These are phyloP conservation scores for Glaucidium brasilianum DNA, from an alignment of 2,113 vertebrate genomes.

Conservation along the genomic window DNA sequence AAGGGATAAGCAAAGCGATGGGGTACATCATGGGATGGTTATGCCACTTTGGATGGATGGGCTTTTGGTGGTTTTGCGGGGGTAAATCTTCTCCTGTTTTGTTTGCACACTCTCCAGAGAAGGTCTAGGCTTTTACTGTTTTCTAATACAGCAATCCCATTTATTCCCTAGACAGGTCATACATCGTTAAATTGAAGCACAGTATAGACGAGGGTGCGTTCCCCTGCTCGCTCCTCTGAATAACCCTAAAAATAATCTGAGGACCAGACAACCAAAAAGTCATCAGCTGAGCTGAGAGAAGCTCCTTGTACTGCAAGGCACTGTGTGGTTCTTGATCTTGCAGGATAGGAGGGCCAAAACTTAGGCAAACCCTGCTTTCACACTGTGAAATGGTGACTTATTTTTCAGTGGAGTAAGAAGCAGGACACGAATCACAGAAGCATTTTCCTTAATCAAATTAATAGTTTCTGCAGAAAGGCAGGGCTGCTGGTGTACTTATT, in stretches of 20 bases:
- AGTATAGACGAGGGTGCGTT: background rate
- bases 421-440: conserved; percentile 2
- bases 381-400: background rate
- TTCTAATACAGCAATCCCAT: background rate
- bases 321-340: background rate
- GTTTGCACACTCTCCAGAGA: background rate
- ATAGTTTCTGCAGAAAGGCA: conserved; percentile 41
- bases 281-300: background rate
- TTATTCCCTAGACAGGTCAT: background rate
- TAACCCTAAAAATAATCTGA: background rate
- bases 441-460: conserved; percentile 33
- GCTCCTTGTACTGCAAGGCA: background rate
- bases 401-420: background rate
- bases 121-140: background rate
- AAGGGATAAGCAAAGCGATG: background rate
- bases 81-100: background rate
- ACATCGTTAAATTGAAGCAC: background rate
- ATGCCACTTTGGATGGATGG: background rate
- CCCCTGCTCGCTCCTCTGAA: background rate
- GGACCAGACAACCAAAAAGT: background rate
- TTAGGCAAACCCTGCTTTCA: background rate
- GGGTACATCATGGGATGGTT: background rate
- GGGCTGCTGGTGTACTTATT: conserved; percentile 31
- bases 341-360: background rate
- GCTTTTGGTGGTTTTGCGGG: background rate